Evolutionary conservation across 2,113 vertebrate species (phyloP).

Genomic region (Melierax canorus): DNA sequence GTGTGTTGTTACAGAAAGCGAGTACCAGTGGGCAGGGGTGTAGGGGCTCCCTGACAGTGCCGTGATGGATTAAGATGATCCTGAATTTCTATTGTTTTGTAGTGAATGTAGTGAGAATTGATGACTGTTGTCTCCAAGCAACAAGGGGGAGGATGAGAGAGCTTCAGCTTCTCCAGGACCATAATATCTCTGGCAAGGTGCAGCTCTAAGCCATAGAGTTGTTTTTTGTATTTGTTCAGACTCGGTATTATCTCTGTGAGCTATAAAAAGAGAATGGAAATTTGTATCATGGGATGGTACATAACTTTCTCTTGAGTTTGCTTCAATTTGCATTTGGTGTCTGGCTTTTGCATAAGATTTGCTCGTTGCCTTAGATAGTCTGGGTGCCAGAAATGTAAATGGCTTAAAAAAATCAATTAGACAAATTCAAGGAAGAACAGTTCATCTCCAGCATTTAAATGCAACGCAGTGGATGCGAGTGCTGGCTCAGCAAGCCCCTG

Average conservation of each 20-base stretch:
- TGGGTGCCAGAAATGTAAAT: not conserved
- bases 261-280: not conserved
- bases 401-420: not conserved
- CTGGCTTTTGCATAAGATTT: not conserved
- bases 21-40: not conserved
- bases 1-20: not conserved
- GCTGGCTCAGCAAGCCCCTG: not conserved
- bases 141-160: constrained; percentile 20
- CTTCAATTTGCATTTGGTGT: not conserved
- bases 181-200: not conserved
- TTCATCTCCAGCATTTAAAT: not conserved
- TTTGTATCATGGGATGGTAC: not conserved
- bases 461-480: accelerated
- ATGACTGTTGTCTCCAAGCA: constrained; percentile 37
- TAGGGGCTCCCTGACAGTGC: constrained; percentile 28
- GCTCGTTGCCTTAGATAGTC: not conserved
- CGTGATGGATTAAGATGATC: constrained; percentile 64
- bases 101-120: constrained; percentile 32
- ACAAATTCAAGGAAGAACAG: not conserved
- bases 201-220: not conserved
- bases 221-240: not conserved
- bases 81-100: constrained; percentile 54
- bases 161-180: not conserved
- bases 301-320: not conserved
- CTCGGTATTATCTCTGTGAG: not conserved